Evolutionary conservation across 2,797 vertebrate species (phyloP), one percentile per base, ranked within the genome.

Genomic region (Parauchenoglanis ngamensis): DNA sequence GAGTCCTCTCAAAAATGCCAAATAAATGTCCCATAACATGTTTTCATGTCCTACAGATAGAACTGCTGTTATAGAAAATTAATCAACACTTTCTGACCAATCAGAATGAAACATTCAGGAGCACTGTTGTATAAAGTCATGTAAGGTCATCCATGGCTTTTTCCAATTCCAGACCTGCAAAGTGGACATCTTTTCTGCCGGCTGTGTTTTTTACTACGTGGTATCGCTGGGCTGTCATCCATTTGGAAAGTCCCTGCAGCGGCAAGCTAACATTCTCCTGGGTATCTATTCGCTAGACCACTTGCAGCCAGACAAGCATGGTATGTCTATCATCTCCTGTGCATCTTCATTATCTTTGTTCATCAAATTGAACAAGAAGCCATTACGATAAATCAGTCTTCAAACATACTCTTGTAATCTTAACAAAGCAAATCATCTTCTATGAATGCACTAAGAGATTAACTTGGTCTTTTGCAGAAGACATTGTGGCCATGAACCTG

Each of bases 181-280:
- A 0, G 98, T 99, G 86, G 98, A 99, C 93, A 97, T 99, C 93
- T 99, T 99, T 94, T 99, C 98, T 13, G 98, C 98, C 0, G 98
- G 98, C 84, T 99, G 98, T 28, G 97, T 99, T 86, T 99, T 99
- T 82, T 99, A 98, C 92, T 99, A 99, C 0, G 98, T 98, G 92
- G 94, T 98, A 49, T 98, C 98, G 1, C 94, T 97, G 86, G 98
- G 98, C 65, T 96, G 95, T 90, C 98, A 99, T 80, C 98, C 98
- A 6, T 99, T 98, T 49, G 98, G 98, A 91, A 99, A 98, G 90
- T 97, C 98, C 88, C 95, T 99, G 78, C 98, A 99, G 94, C 96
- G 98, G 67, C 98, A 99, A 92, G 97, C 97, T 90, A 99, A 99
- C 93, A 99, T 99, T 88, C 95, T 99, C 1, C 94, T 97, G 76